phyloP scores from a whole-genome alignment of 2,113 vertebrate genomes.

The Catharus fuscescens region DNA sequence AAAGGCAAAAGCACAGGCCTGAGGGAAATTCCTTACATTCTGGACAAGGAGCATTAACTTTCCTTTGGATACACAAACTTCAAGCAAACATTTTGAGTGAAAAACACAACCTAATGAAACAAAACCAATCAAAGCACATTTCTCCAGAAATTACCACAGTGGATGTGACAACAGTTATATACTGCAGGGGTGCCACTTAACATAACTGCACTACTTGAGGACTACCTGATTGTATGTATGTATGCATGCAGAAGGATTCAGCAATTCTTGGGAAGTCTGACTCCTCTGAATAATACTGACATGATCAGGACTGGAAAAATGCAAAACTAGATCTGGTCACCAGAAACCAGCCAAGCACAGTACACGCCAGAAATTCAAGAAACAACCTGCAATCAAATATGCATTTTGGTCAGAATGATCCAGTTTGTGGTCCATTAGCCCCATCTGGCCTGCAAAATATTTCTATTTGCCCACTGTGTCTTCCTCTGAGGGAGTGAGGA shows the following conservation, averaged over 20 bases:
- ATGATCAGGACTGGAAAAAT: not conserved
- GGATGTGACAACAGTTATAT: not conserved
- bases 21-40: slow-evolving; percentile 3
- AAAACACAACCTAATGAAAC: not conserved
- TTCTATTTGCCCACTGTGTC: not conserved
- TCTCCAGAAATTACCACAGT: not conserved
- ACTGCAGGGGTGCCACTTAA: not conserved
- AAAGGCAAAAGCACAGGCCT: not conserved
- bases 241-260: not conserved
- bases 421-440: slow-evolving; percentile 31
- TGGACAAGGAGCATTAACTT: not conserved
- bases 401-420: slow-evolving; percentile 7
- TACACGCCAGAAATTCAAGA: not conserved
- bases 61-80: not conserved
- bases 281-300: not conserved
- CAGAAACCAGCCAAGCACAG: not conserved
- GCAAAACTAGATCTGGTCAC: not conserved
- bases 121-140: not conserved
- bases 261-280: not conserved
- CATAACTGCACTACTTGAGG: not conserved
- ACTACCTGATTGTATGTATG: not conserved
- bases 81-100: not conserved
- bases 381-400: slow-evolving; percentile 19
- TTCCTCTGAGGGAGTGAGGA: not conserved
- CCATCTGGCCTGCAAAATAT: slow-evolving; percentile 33